Evolutionary conservation across 2,888 invertebrate species (phyloP), one percentile per base, ranked within the genome.

Genomic region (Drosophila acutilabella): DNA sequence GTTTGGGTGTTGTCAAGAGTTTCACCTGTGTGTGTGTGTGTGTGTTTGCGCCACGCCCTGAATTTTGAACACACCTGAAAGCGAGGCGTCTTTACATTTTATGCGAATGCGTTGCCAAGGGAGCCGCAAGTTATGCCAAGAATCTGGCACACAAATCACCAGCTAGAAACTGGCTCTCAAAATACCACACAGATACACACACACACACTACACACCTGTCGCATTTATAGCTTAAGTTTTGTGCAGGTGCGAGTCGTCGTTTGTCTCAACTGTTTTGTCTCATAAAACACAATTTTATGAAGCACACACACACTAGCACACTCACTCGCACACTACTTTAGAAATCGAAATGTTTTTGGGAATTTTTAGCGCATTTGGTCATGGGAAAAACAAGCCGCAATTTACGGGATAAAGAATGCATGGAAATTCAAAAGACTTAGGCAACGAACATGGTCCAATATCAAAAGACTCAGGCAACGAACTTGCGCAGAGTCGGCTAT

Each of bases 41-140:
- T 20, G 18, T 42, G 6, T 20, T 18, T 56, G 13, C n/a, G 48
- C 38, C 58, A 48, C 47, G 47, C 58, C 47, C 40, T 23, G 11
- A 13, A 13, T 6, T 38, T 36, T 16, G 16, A 38, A 6, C 57
- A 48, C 57, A 47, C 57, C 57, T 47, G 40, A 42, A 54, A 44
- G 38, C 38, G 8, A 58, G 48, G 16, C 58, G 23, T 48, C 58
- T 48, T 58, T 26, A 18, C 18, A 44, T 23, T 36, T 13, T 36
- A 44, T 62, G 62, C 38, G 56, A 50, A 45, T 62, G 50, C 38
- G 64, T 57, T 64, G 64, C 26, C 71, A 72, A 58, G 57, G 50
- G 62, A 69, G 44, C 41, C 23, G 47, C 47, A 42, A 75, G 78
- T 53, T 75, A 83, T 83, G 85, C 82, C 66, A 87, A 87, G 83